Percentiles rank a stretch among this genome's conserved stretches.
Evolutionary conservation across 2,113 vertebrate species (phyloP).

Genomic region (Ciconia maguari): DNA sequence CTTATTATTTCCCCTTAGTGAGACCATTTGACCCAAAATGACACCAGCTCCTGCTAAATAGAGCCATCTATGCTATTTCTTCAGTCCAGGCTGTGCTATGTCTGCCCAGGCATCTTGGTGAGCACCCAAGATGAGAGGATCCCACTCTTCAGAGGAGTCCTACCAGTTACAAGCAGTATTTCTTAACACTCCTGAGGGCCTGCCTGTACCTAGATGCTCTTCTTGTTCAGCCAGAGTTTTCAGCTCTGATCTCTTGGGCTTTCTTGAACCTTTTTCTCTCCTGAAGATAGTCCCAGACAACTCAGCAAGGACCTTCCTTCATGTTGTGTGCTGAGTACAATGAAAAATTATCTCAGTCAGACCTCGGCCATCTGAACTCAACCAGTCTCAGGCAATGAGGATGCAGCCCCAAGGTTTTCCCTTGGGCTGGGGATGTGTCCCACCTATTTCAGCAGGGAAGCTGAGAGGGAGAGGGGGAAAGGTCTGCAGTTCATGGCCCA

Average conservation of each 20-base stretch:
- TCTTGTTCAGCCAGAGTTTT: not conserved
- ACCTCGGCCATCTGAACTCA: not conserved
- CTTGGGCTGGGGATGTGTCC: rapidly evolving
- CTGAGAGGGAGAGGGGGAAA: not conserved
- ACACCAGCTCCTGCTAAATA: not conserved
- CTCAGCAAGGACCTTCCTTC: not conserved
- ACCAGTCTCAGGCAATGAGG: not conserved
- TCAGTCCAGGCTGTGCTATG: not conserved
- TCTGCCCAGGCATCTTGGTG: not conserved
- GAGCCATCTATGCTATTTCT: not conserved
- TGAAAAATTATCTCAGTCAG: not conserved
- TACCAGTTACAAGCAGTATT: not conserved
- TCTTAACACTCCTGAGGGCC: not conserved
- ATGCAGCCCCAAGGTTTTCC: not conserved
- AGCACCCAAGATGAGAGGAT: not conserved
- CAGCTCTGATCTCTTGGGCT: not conserved
- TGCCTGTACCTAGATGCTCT: not conserved
- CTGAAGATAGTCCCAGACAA: not conserved
- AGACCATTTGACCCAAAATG: not conserved
- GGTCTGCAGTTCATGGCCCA: not conserved
- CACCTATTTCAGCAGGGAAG: not conserved
- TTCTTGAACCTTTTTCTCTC: not conserved
- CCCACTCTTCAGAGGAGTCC: not conserved
- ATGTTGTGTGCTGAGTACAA: not conserved
- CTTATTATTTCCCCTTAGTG: not conserved